Base-by-base conservation (phyloP, 2,888 invertebrate genomes). In the Lasius platythorax region DNA sequence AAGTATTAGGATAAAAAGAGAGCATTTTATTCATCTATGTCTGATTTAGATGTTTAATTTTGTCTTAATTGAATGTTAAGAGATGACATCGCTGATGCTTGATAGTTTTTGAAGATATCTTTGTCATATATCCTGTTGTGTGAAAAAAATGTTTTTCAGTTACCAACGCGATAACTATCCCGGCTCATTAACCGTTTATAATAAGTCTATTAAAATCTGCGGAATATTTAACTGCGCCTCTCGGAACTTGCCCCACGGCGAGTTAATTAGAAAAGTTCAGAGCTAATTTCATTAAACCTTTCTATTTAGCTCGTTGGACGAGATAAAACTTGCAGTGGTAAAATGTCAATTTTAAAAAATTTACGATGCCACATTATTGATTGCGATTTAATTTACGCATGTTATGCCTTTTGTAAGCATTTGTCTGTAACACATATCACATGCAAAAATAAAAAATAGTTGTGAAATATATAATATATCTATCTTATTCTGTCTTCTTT, bases 241-340 rank as follows among this genome's bases (percentile, higher is more conserved):
- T 37, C 18, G 28, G 46, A 23, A 46, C 8, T 53, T 8, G n/a
- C 28, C 61, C 15, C 3, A 37, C 9, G 37, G 72, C 61, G 82
- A 83, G 89, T 89, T 89, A 87, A 89, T 89, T 89, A 87, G 88
- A 68, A 74, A 89, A 89, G 79, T 89, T 89, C 78, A 46, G 30
- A 58, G 75, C 61, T 84, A 79, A 87, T 89, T 86, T 81, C 72
- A 88, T 89, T 86, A 85, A 86, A 61, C 30, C 53, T 50, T 53
- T 72, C 58, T 72, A 40, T 64, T 46, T 61, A 82, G 43, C 30
- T 66, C 63, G 9, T 9, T 8, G 33, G 30, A 50, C 37, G 9
- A 73, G 6, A 15, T 58, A 61, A 73, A 78, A 73, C 28, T 73
- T 73, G 12, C 30, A n/a, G 28, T 28, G 40, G 23, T 56, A 4